These are phyloP conservation scores for Semibalanus balanoides DNA, from an alignment of 1,140 invertebrate species.

Conservation along the genomic window DNA sequence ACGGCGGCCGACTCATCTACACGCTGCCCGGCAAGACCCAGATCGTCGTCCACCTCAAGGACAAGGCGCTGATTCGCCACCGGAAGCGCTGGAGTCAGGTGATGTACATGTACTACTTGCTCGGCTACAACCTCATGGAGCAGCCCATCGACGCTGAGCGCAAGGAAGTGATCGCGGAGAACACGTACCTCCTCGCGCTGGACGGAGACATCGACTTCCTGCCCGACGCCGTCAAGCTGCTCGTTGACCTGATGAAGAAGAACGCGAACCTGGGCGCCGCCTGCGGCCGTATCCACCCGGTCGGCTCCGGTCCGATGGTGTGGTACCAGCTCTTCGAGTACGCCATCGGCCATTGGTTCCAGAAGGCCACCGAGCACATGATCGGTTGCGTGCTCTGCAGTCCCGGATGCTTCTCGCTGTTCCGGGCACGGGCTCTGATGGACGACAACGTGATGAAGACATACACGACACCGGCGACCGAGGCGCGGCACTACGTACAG, in stretches of 20 bases:
- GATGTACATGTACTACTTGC: slow-evolving; percentile 99
- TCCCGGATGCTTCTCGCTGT: slow-evolving; percentile 96
- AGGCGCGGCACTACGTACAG: slow-evolving; percentile 93
- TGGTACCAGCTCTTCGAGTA: slow-evolving; percentile 99
- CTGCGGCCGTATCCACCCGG: slow-evolving; percentile 94
- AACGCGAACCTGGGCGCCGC: slow-evolving; percentile 93
- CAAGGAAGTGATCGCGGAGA: slow-evolving; percentile 89
- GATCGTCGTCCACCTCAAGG: slow-evolving; percentile 93
- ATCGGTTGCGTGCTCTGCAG: slow-evolving; percentile 94
- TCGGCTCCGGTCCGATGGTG: slow-evolving; percentile 92
- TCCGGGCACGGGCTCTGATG: slow-evolving; percentile 92
- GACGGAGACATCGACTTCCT: slow-evolving; percentile 98
- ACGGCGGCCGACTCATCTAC: slow-evolving; percentile 88
- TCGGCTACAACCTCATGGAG: slow-evolving; percentile 88
- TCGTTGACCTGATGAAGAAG: slow-evolving; percentile 97
- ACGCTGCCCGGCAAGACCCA: slow-evolving; percentile 92
- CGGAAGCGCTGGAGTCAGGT: slow-evolving; percentile 91
- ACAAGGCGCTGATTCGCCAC: slow-evolving; percentile 91
- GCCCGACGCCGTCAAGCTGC: slow-evolving; percentile 80
- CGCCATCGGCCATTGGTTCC: slow-evolving; percentile 98
- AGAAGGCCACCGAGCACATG: slow-evolving; percentile 98
- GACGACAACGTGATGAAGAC: slow-evolving; percentile 98
- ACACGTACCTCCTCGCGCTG: slow-evolving; percentile 88
- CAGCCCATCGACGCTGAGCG: slow-evolving; percentile 80
- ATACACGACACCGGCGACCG: slow-evolving; percentile 82